Base-by-base conservation (phyloP, 1,140 invertebrate genomes). In the Eriosoma lanigerum region DNA sequence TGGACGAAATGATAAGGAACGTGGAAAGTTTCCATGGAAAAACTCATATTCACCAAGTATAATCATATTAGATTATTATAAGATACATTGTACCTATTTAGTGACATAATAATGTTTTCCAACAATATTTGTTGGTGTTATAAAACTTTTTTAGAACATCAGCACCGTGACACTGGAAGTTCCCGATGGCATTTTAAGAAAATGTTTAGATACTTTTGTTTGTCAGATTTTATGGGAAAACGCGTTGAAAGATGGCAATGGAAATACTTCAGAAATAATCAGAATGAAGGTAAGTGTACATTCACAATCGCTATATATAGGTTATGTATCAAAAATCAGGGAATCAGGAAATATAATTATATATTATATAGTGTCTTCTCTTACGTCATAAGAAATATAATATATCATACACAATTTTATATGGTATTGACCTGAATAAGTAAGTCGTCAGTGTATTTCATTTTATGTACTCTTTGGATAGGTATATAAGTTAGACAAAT, bases 191-290 rank as follows among this genome's bases (percentile, higher is more conserved):
- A 66, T 84, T 26, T 44, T 44, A 24, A 81, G 56, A 56, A 44
- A 54, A 17, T 81, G 52, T 54, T 60, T 84, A 58, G 84, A 84
- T 13, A 68, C 52, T n/a, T 84, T 84, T 72, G 32, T 84, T 1
- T 80, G 83, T 60, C 82, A 81, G 58, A 58, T 83, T 24, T 80
- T 84, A 75, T 84, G 84, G 83, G 81, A 83, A 64, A 83, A 83
- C 70, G 19, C 68, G 8, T 38, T 82, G 15, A 80, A 32, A 52
- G 81, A 84, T 58, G 32, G 29, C 0, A 13, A 56, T 3, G 82
- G 82, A 13, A 76, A 82, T 24, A 38, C 56, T 15, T 46, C 80
- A 10, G 82, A 84, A 68, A 83, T 83, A 26, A 82, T 84, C 38
- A 32, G 84, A 62, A 64, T 83, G 24, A 84, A 84, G 81, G 84